Base-by-base conservation (phyloP, 2,888 invertebrate species). In the Chrysolina oricalcia region DNA sequence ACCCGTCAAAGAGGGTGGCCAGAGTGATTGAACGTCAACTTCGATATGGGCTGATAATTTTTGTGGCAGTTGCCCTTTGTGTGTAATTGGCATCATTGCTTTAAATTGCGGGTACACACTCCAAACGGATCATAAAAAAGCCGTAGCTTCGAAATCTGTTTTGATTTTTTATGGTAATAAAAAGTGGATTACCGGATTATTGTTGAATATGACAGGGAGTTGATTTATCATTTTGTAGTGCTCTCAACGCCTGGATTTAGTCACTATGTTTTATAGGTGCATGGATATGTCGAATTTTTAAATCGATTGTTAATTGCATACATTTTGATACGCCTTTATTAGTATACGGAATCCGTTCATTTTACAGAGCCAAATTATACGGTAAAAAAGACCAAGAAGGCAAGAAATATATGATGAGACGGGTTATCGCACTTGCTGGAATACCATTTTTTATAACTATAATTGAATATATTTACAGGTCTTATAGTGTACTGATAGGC, bases 41-140 rank as follows among this genome's bases (percentile, higher is more conserved):
- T 78, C 83, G 84, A 84, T 85, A 84, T 85, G 85, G 85, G 83
- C 84, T 84, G 84, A 84, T 85, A 85, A 84, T 84, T 84, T 81
- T 81, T 83, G 78, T 74, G 84, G 81, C 84, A 83, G 82, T 83
- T 82, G 84, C 79, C 83, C 80, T 82, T 85, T 85, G 84, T 85
- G 70, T 72, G 79, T 84, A 85, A 85, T 84, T 85, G 85, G 83
- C 80, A 79, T 84, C 83, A 85, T 84, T 83, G 82, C 81, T 82
- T 83, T 83, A 82, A 83, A 83, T 81, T 78, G 82, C 78, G 79
- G 81, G 77, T 78, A 77, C 71, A 80, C 80, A 78, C 81, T 72
- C 75, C 73, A 69, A 71, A 78, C 73, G 79, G 79, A 79, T 75
- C 76, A 75, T 70, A 76, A 79, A 75, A 75, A 80, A 78, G 77